These are phyloP conservation scores for Premnoplex brunnescens DNA, from an alignment of 2,797 vertebrate species.

Conservation along the genomic window DNA sequence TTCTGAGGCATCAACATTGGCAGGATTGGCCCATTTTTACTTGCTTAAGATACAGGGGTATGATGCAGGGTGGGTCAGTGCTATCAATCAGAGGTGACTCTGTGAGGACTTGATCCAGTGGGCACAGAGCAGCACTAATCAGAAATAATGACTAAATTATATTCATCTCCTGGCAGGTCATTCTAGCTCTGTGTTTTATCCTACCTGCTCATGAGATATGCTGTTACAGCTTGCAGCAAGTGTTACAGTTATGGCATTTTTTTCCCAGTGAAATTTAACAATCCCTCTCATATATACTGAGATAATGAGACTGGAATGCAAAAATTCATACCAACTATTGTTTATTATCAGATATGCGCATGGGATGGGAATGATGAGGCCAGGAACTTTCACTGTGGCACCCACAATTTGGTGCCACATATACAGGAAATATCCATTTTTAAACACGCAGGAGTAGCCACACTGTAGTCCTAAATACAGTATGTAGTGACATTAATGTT, in stretches of 20 bases:
- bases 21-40: neutral
- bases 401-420: rapidly evolving
- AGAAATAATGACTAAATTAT: neutral
- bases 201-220: neutral
- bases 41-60: neutral
- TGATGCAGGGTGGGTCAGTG: rapidly evolving
- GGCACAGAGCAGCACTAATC: neutral
- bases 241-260: neutral
- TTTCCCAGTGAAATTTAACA: neutral
- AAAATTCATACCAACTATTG: neutral
- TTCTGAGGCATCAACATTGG: neutral
- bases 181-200: neutral
- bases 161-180: neutral
- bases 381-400: neutral
- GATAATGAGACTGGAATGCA: neutral
- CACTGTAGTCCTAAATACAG: neutral
- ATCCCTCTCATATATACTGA: neutral
- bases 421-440: neutral
- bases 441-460: neutral
- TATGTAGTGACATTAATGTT: neutral
- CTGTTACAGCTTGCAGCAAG: neutral
- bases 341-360: neutral
- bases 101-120: neutral
- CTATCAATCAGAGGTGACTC: neutral
- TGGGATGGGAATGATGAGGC: neutral